A percentile compares a stretch with the other conserved stretches of the same genome.
Evolutionary conservation across 2,797 vertebrate genomes (phyloP).

Genomic region (Dermochelys coriacea): DNA sequence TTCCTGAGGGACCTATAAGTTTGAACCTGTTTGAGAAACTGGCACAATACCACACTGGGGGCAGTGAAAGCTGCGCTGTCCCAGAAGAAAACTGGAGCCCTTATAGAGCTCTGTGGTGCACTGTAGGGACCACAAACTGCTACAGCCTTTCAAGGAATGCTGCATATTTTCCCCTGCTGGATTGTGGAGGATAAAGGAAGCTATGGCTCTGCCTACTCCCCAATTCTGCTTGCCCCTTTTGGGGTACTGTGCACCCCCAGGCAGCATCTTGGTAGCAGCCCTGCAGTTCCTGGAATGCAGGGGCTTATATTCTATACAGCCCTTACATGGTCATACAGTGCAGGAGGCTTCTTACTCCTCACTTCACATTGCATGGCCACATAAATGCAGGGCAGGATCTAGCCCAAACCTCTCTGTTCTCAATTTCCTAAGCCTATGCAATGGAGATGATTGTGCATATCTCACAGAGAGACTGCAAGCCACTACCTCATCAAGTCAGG

Average conservation of each 20-base stretch:
- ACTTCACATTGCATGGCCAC: not conserved
- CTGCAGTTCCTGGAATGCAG: not conserved
- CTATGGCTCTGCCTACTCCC: not conserved
- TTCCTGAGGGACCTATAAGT: slow-evolving; percentile 20
- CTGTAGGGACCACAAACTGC: not conserved
- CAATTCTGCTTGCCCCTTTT: not conserved
- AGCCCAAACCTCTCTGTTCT: not conserved
- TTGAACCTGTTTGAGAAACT: not conserved
- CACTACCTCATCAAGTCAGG: slow-evolving; percentile 35
- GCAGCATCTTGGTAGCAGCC: not conserved
- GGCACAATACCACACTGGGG: not conserved
- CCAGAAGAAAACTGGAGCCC: not conserved
- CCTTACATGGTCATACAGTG: not conserved
- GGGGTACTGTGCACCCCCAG: not conserved
- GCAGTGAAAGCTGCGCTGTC: not conserved
- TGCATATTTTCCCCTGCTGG: not conserved
- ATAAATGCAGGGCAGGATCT: not conserved
- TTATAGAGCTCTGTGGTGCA: not conserved
- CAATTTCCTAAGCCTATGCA: not conserved
- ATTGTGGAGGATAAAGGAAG: not conserved
- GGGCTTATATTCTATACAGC: not conserved
- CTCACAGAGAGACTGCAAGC: slow-evolving; percentile 53
- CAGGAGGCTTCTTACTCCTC: not conserved
- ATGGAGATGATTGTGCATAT: slow-evolving; percentile 37
- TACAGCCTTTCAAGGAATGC: not conserved